phyloP scores from a whole-genome alignment of 1,140 invertebrate genomes.

The Lucilia sericata region DNA sequence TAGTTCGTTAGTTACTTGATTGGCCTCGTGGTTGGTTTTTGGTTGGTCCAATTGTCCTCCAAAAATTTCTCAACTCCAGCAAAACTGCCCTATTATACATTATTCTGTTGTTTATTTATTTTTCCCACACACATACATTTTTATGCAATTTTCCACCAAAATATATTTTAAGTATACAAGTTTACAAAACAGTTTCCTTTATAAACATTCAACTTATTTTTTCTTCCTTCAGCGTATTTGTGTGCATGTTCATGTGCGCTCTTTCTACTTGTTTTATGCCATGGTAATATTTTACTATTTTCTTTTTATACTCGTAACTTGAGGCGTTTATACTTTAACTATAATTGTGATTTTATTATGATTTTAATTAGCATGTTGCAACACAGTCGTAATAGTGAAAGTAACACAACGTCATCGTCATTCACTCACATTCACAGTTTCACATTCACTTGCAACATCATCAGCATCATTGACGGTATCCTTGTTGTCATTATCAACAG shows the following conservation, averaged over 20 bases:
- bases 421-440: not conserved
- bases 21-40: too few relatives aligned
- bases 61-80: too few relatives aligned
- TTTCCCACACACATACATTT: not conserved
- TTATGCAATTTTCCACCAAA: conserved; percentile 34
- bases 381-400: conserved; percentile 5
- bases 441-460: not conserved
- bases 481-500: conserved; percentile 7
- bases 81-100: too few relatives aligned
- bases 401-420: not conserved
- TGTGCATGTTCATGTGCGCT: not conserved
- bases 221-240: not conserved
- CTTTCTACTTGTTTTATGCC: not conserved
- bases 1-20: too few relatives aligned
- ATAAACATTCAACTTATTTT: not conserved
- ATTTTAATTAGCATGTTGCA: conserved; percentile 43
- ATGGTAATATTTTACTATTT: conserved; percentile 14
- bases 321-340: conserved; percentile 42
- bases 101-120: not conserved
- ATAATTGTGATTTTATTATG: conserved; percentile 44
- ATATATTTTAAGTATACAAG: conserved; percentile 3
- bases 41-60: too few relatives aligned
- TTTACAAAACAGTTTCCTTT: not conserved
- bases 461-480: not conserved
- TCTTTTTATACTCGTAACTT: conserved; percentile 31